Conservation (phyloP, 2,113 vertebrate genomes). For the Silurus asotus region DNA sequence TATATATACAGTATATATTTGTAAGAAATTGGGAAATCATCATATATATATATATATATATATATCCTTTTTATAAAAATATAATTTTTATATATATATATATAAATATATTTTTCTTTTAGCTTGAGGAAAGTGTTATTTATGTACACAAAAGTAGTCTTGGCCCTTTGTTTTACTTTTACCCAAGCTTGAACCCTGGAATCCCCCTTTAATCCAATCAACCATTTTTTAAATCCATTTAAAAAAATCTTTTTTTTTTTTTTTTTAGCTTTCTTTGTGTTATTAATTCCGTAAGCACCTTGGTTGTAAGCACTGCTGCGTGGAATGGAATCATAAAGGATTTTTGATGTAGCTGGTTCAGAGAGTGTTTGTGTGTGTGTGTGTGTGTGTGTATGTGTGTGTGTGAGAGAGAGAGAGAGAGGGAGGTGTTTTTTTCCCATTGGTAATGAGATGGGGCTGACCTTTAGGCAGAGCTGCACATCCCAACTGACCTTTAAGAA, state of each 20-base stretch:
- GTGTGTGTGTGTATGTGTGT: background rate
- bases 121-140: background rate
- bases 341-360: background rate
- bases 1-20: no score
- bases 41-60: no score
- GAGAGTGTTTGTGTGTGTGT: background rate
- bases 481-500: constrained; percentile 51
- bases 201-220: background rate
- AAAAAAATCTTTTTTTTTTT: background rate
- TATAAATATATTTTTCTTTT: background rate
- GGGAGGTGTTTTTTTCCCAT: constrained; percentile 32
- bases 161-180: background rate
- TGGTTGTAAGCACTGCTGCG: constrained; percentile 2
- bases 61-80: no score
- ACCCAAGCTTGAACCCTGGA: background rate
- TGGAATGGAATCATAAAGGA: background rate
- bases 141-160: background rate
- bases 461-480: constrained; percentile 52
- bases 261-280: background rate
- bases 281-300: background rate
- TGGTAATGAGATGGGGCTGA: constrained; percentile 50
- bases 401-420: background rate
- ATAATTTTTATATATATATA: no score
- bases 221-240: constrained; percentile 8
- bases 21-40: no score